Evolutionary conservation across 2,797 vertebrate genomes (phyloP), one percentile per base, ranked within the genome.

Genomic region (Ctenopoma multispine): DNA sequence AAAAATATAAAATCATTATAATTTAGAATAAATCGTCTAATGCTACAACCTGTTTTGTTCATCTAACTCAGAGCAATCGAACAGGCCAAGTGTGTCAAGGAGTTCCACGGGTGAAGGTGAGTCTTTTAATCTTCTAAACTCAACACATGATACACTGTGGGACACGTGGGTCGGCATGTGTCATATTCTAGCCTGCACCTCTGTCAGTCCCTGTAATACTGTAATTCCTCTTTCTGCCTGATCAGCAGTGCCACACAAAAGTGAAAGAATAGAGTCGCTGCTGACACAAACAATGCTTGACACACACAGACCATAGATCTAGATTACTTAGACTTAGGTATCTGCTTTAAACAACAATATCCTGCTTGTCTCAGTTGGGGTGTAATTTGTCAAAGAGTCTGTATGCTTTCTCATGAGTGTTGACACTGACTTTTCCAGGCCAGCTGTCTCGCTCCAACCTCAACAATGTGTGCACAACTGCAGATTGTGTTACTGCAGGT

Each of bases 401-500:
- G 34, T 23, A 40, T 58, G 49, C 50, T 75, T 62, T 73, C 71
- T 70, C 24, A 34, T 65, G 59, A 85, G 27, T 63, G 49, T 75
- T 76, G 40, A 58, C 24, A 59, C 21, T 76, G 56, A 55, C 77
- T 73, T 67, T 86, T 82, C 9, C 92, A 99, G 97, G 87, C 49
- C 58, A 93, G 83, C 77, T 63, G 78, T 86, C 86, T 80, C 85
- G 12, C 61, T 83, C 88, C 72, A 90, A 63, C 74, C 43, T 68
- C 50, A 80, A 83, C 66, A 92, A 74, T 9, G 40, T 95, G 31
- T 99, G 97, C 61, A 96, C 94, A 61, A 96, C 91, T 2, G 93
- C 95, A 0, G 96, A 96, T 72, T 99, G 97, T 46, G 96, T 99
- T 47, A 94, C 95, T 47, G 96, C 98, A 93, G 97, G 98, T 99